These are phyloP conservation scores for Atethmia centrago DNA, from an alignment of 2,888 invertebrate species.

Conservation along the genomic window DNA sequence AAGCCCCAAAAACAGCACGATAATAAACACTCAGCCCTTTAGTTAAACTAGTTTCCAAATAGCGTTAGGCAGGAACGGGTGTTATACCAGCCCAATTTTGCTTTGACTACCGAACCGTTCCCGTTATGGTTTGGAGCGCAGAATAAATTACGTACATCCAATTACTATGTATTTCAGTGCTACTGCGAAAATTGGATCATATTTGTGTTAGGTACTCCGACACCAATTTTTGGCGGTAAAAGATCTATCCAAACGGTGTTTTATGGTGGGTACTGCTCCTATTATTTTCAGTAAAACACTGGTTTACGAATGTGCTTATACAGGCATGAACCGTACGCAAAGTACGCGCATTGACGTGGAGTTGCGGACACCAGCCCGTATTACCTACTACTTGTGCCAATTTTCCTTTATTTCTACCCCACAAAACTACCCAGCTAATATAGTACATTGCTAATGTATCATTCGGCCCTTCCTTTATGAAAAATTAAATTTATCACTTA, in stretches of 20 bases:
- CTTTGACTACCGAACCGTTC: conserved; percentile 55
- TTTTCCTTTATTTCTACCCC: not conserved
- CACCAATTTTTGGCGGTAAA: conserved; percentile 29
- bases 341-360: too few relatives aligned
- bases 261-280: not conserved
- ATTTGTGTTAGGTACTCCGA: conserved; percentile 30
- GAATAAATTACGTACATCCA: conserved; percentile 64
- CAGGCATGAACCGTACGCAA: too few relatives aligned
- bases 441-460: too few relatives aligned
- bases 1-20: conserved; percentile 18
- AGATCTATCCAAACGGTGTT: conserved; percentile 1
- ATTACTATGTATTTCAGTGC: conserved; percentile 59
- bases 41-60: conserved; percentile 54
- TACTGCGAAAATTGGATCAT: conserved; percentile 54
- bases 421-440: not conserved
- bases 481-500: too few relatives aligned
- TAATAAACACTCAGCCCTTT: conserved; percentile 48
- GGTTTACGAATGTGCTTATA: too few relatives aligned
- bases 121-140: conserved; percentile 46
- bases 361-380: too few relatives aligned
- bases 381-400: not conserved
- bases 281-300: not conserved
- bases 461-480: too few relatives aligned
- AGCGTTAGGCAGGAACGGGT: conserved; percentile 41
- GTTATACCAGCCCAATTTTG: conserved; percentile 48